Conservation (phyloP, 2,113 vertebrate genomes). For the Ceyx cyanopectus region DNA sequence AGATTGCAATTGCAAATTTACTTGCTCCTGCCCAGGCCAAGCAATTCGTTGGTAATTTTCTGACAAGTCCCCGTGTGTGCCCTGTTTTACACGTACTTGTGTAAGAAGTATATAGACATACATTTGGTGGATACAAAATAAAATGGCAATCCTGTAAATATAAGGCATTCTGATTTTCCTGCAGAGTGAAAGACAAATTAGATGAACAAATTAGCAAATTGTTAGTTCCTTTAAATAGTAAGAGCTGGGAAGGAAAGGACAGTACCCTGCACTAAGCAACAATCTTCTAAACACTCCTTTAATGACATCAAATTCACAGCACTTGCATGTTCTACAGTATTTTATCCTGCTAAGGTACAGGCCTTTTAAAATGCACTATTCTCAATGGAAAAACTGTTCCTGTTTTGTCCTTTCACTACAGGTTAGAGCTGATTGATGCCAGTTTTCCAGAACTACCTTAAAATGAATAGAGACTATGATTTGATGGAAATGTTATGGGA, state of each 20-base stretch:
- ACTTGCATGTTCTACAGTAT: not conserved
- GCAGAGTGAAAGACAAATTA: not conserved
- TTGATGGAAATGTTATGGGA: not conserved
- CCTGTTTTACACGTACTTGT: not conserved
- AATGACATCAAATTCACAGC: not conserved
- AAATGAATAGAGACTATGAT: not conserved
- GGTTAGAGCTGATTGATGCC: not conserved
- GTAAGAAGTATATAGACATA: not conserved
- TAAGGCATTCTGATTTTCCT: not conserved
- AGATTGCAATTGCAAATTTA: slow-evolving; percentile 53
- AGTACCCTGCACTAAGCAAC: not conserved
- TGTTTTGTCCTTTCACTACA: not conserved
- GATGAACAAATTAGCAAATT: not conserved
- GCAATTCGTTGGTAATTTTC: not conserved
- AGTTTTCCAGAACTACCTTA: not conserved
- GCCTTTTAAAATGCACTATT: not conserved
- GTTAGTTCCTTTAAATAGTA: not conserved
- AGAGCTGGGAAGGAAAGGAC: not conserved
- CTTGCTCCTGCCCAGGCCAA: slow-evolving; percentile 9
- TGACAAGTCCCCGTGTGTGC: not conserved
- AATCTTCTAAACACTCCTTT: not conserved
- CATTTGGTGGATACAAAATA: not conserved
- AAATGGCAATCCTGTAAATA: not conserved
- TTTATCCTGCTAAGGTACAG: not conserved
- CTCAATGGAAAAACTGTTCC: not conserved